A percentile compares a stretch with the other conserved stretches of the same genome.
Evolutionary conservation across 1,140 invertebrate species (phyloP).

Genomic region (Dendrolimus kikuchii): DNA sequence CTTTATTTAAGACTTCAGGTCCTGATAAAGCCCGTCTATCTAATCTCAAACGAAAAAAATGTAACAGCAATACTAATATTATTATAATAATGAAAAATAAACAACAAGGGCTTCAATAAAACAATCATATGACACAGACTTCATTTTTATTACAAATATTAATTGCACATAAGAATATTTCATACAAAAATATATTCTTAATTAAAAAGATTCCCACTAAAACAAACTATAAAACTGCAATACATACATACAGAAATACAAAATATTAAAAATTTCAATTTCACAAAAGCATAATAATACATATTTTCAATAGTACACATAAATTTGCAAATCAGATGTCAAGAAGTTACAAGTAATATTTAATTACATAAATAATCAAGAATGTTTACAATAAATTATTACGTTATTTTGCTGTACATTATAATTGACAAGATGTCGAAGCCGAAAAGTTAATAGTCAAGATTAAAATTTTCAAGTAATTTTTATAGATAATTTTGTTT

Average conservation of each 20-base stretch:
- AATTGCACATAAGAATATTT: constrained; percentile 67
- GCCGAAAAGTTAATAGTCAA: too few species aligned
- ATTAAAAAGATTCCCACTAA: constrained; percentile 63
- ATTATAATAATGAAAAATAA: not conserved
- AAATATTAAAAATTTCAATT: constrained; percentile 23
- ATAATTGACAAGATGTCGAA: constrained; percentile 26
- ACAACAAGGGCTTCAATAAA: constrained; percentile 12
- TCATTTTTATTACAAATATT: constrained; percentile 67
- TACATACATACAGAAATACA: constrained; percentile 8
- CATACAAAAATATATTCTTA: constrained; percentile 70
- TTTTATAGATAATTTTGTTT: constrained; percentile 11
- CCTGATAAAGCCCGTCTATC: too few species aligned
- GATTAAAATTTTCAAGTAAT: too few species aligned
- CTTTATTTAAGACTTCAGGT: too few species aligned
- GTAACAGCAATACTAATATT: not conserved
- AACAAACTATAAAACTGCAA: constrained; percentile 58
- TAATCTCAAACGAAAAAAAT: too few species aligned
- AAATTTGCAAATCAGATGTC: constrained; percentile 51
- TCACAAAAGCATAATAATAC: constrained; percentile 30
- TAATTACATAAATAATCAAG: constrained; percentile 13
- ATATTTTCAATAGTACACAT: constrained; percentile 33
- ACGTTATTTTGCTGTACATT: constrained; percentile 4
- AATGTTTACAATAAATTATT: constrained; percentile 17
- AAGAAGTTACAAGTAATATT: constrained; percentile 34
- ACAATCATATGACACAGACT: constrained; percentile 40